Conservation (phyloP, 2,888 invertebrate genomes). For the Papilio demoleus region DNA sequence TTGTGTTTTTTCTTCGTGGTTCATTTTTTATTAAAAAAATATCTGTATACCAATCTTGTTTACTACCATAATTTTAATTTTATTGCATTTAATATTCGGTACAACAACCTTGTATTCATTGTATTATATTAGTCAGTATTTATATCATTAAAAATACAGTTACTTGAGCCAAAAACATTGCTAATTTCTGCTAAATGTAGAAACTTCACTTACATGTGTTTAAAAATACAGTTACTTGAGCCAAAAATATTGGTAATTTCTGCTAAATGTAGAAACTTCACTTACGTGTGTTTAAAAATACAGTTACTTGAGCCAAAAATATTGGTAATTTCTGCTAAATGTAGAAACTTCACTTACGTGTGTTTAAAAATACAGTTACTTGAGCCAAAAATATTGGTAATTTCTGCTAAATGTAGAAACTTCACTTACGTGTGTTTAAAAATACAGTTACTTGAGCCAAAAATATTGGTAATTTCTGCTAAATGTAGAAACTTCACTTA, state of each 20-base stretch:
- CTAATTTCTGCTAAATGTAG: constrained; percentile 11
- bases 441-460: constrained; percentile 5
- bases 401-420: constrained; percentile 10
- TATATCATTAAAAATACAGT: neutral
- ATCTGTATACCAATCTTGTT: neutral
- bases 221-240: constrained; percentile 7
- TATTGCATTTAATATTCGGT: constrained; percentile 1
- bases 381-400: neutral
- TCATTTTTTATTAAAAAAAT: too few species aligned
- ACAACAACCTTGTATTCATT: constrained; percentile 9
- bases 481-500: constrained; percentile 18
- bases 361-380: constrained; percentile 12
- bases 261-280: constrained; percentile 11
- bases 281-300: constrained; percentile 11
- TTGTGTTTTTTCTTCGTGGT: too few species aligned
- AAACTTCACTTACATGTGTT: constrained; percentile 17
- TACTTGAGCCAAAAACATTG: neutral
- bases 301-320: constrained; percentile 3
- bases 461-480: neutral
- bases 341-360: constrained; percentile 12
- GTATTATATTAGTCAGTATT: constrained; percentile 7
- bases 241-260: neutral
- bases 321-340: constrained; percentile 1
- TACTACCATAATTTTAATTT: constrained; percentile 10
- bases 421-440: constrained; percentile 5